Base-by-base conservation (phyloP, 2,113 vertebrate species). In the Smithornis capensis region DNA sequence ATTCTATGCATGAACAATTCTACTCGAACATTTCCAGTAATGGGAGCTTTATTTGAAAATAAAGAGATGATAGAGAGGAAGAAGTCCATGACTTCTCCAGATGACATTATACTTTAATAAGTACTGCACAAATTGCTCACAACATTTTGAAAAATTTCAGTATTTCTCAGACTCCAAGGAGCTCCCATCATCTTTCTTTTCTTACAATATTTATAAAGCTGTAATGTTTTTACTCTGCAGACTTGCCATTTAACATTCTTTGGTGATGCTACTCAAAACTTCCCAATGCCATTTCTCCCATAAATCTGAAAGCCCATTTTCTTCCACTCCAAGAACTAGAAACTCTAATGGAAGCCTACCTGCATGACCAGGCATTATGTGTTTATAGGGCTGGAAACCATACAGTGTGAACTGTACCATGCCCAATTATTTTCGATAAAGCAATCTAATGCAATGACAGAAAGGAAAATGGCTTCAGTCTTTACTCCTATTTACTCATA, bases 161-260 rank as follows among this genome's bases (percentile, higher is more conserved):
- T 82, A 83, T 90, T 94, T 87, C 86, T 94, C 90, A 86, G 85
- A 67, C 56, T 83, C 70, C 57, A 74, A 92, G 77, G 59, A 85
- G 87, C 79, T 94, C 80, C 80, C 80, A 71, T 93, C 83, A 84
- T 92, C 92, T 90, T 93, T 93, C 94, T 83, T 77, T 77, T 29
- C 90, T 59, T 95, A 76, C 87, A 95, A 71, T 84, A 92, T 95
- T 95, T 92, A 94, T 91, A 94, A 93, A 89, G 79, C 90, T 87
- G 79, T 15, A 65, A 93, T 84, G 52, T 78, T 91, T 90, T 81
- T 68, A 75, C 76, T 90, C 71, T 87, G 83, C 52, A 71, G 65
- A 95, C 94, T 64, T 86, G 76, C 68, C 29, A 10, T 89, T 92
- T 94, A 74, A 88, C 62, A 56, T 75, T 84, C 70, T 76, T 83